phyloP scores from a whole-genome alignment of 2,113 vertebrate genomes.

The Pithys albifrons region DNA sequence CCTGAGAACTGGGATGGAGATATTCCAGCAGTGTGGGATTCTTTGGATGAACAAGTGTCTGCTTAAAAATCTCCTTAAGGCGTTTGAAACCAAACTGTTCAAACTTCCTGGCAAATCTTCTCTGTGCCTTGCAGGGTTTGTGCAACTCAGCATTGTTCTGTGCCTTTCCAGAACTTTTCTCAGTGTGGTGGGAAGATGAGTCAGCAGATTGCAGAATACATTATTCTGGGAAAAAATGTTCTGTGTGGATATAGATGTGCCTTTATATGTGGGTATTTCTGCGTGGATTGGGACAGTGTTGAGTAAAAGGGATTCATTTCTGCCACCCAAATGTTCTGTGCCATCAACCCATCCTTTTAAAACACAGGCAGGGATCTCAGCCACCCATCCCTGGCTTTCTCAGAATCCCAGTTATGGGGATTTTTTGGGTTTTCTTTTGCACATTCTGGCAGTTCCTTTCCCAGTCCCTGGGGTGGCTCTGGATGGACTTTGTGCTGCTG shows the following conservation, averaged over 20 bases:
- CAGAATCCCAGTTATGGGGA: not conserved
- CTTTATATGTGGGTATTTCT: not conserved
- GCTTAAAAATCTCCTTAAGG: not conserved
- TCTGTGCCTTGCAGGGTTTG: not conserved
- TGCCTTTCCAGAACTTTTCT: not conserved
- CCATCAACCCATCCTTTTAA: not conserved
- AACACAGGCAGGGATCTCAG: not conserved
- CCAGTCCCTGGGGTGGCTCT: not conserved
- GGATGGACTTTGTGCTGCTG: not conserved
- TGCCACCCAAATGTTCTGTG: not conserved
- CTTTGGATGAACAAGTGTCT: not conserved
- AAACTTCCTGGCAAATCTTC: not conserved
- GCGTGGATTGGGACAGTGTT: not conserved
- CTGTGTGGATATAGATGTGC: not conserved
- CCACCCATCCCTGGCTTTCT: not conserved
- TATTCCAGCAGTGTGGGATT: not conserved
- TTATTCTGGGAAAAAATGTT: not conserved
- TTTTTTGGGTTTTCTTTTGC: not conserved
- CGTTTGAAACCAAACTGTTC: not conserved
- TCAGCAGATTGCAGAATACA: not conserved
- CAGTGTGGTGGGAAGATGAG: not conserved
- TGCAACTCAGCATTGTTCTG: not conserved
- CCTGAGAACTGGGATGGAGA: not conserved
- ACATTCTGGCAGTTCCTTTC: not conserved
- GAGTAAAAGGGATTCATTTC: not conserved